Conservation (phyloP, 64 coral and sea anemone genomes). For the Stylophora pistillata region DNA sequence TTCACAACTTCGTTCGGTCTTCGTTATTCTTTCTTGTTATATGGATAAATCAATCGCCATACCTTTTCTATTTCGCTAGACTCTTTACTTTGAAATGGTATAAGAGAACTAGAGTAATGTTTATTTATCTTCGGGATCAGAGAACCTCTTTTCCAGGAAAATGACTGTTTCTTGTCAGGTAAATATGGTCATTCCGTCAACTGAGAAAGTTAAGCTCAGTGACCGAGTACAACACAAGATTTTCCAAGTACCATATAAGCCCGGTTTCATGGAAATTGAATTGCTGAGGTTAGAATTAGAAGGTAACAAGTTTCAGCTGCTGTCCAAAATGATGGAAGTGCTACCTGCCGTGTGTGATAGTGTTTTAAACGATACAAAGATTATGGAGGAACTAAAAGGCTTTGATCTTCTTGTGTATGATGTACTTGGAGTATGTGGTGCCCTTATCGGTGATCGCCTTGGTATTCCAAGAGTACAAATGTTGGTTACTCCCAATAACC, state of each 20-base stretch:
- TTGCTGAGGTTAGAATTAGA: background rate
- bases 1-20: too few species aligned
- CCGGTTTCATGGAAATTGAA: background rate
- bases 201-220: background rate
- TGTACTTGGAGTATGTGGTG: background rate
- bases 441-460: constrained; percentile 13
- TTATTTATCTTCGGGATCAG: background rate
- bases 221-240: background rate
- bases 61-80: too few species aligned
- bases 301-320: background rate
- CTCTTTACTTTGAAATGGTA: too few species aligned
- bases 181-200: background rate
- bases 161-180: background rate
- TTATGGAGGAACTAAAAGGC: constrained; percentile 5
- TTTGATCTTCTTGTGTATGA: constrained; percentile 65
- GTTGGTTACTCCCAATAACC: background rate
- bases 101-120: background rate
- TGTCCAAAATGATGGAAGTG: background rate
- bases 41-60: too few species aligned
- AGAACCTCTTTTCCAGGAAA: background rate
- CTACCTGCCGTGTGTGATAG: background rate
- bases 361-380: constrained; percentile 26
- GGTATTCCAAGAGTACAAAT: constrained; percentile 39
- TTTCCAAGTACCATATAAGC: constrained; percentile 4
- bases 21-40: too few species aligned